These are phyloP conservation scores for Haemorhous mexicanus DNA, from an alignment of 2,113 vertebrate genomes.

Conservation along the genomic window DNA sequence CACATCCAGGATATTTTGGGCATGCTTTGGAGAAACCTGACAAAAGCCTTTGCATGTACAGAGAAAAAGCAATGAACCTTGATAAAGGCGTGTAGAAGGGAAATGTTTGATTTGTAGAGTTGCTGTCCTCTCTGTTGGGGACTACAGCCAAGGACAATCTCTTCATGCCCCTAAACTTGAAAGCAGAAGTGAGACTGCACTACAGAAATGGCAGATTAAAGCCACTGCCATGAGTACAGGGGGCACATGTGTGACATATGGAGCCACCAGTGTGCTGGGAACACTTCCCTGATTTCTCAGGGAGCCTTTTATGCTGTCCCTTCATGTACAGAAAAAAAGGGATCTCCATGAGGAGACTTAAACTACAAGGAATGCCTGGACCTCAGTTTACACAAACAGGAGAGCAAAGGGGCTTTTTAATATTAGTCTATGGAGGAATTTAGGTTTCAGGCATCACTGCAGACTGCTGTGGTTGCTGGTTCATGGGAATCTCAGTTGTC, in stretches of 20 bases:
- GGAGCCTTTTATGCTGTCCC: not conserved
- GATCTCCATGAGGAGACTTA: not conserved
- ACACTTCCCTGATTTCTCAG: not conserved
- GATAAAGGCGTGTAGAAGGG: not conserved
- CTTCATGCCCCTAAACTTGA: rapidly evolving
- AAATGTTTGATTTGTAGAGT: not conserved
- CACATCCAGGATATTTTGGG: not conserved
- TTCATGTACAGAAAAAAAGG: not conserved
- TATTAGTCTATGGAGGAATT: not conserved
- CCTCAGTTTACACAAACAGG: not conserved
- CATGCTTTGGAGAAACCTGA: not conserved
- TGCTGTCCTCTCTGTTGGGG: not conserved
- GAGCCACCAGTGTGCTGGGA: not conserved
- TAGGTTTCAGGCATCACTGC: not conserved
- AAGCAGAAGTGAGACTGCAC: not conserved
- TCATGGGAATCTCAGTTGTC: not conserved
- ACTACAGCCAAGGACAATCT: not conserved
- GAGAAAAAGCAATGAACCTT: not conserved
- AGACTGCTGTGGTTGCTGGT: not conserved
- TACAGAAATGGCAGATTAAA: not conserved
- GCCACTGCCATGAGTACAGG: not conserved
- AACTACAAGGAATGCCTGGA: not conserved
- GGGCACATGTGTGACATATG: not conserved
- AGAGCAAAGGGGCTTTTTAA: not conserved
- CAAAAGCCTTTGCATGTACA: not conserved